Evolutionary conservation across 2,113 vertebrate species (phyloP), one percentile per base, ranked within the genome.

Genomic region (Poicephalus gulielmi): DNA sequence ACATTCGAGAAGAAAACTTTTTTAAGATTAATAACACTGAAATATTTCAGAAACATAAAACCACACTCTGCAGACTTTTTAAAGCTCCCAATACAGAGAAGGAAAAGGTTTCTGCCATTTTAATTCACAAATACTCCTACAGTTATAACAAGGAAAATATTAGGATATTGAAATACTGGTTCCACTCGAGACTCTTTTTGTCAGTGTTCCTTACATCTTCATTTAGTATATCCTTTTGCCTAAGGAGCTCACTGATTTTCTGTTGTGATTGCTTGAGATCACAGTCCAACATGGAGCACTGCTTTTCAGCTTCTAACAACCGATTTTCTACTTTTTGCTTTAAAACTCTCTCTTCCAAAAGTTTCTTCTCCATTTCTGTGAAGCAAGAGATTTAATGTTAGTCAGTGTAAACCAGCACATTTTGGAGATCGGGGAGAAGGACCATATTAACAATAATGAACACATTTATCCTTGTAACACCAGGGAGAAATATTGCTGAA

Each of bases 191-290:
- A 37, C 39, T 64, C 28, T 17, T 67, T 88, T 41, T 57, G 46
- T n/a, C 35, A 71, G 13, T 23, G 9, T 35, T 88, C 96, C 98
- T 94, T 96, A 99, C 99, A 98, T 99, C 99, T 94, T 99, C 99
- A 13, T 96, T 99, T 13, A 99, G 98, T 63, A 97, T 97, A 94
- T 99, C 99, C 94, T 99, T 99, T 80, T 99, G 98, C 52, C 97
- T 97, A 33, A 99, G 98, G 50, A 99, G 98, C 93, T 99, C 99
- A 0, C 99, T 99, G 33, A 99, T 98, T 93, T 99, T 99, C 98
- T 99, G 99, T 74, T 99, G 98, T 0, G 99, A 98, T 96, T 99
- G 99, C 93, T 99, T 99, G 89, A 99, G 98, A 97, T 99, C 99
- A 24, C 99, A 99, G 97, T 99, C 99, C 93, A 99, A 97, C 98